phyloP scores from a whole-genome alignment of 37 sponge, comb jelly and placozoan genomes.

The Hexactinellida sp. region DNA sequence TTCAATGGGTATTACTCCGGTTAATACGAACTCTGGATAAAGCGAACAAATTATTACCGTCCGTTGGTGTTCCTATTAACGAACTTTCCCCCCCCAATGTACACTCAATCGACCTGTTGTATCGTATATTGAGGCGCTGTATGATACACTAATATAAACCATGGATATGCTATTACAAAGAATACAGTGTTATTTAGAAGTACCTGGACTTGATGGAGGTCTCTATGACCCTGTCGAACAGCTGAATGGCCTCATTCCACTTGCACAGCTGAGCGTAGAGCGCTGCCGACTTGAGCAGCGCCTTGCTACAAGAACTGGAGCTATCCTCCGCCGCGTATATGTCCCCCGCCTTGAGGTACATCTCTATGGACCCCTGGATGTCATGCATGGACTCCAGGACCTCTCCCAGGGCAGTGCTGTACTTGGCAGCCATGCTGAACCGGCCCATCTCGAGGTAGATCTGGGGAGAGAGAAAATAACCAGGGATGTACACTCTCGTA shows the following conservation, averaged over 20 bases:
- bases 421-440: background rate
- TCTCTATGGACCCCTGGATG: background rate
- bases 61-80: too few relatives aligned
- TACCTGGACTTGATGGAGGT: background rate
- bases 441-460: constrained; percentile 8
- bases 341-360: background rate
- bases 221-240: background rate
- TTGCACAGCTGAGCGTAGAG: background rate
- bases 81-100: too few relatives aligned
- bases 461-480: background rate
- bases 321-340: background rate
- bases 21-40: too few relatives aligned
- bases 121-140: too few relatives aligned
- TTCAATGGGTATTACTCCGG: too few relatives aligned
- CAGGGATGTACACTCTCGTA: background rate
- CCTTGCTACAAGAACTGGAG: background rate
- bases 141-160: too few relatives aligned
- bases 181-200: too few relatives aligned
- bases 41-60: too few relatives aligned
- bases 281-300: background rate
- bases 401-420: background rate
- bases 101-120: too few relatives aligned
- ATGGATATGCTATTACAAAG: too few relatives aligned
- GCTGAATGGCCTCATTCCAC: constrained; percentile 4
- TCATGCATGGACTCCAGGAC: background rate